Evolutionary conservation across 2,888 invertebrate species (phyloP).

Genomic region (Drosophila monieri): DNA sequence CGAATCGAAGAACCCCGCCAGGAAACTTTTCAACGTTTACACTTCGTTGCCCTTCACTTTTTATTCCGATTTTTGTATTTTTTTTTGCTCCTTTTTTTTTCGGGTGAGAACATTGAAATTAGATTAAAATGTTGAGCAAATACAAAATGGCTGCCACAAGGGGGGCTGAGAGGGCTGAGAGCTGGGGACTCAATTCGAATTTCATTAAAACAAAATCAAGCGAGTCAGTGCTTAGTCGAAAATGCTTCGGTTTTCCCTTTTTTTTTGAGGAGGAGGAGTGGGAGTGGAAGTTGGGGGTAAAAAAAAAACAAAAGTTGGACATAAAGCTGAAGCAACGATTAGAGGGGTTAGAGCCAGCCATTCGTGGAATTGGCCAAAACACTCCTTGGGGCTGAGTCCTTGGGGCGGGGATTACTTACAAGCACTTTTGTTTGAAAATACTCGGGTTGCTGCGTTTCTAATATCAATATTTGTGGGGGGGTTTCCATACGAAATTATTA

Average conservation of each 20-base stretch:
- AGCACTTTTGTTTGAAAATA: not conserved
- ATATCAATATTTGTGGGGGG: not conserved
- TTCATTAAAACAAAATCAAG: constrained; percentile 51
- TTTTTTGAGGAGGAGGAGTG: not conserved
- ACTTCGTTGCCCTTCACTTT: constrained; percentile 30
- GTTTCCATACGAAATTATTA: not conserved
- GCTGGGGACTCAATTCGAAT: constrained; percentile 45
- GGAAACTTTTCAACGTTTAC: constrained; percentile 32
- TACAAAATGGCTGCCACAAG: constrained; percentile 49
- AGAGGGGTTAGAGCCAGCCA: constrained; percentile 28
- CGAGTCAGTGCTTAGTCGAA: constrained; percentile 6
- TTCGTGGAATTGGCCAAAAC: constrained; percentile 29
- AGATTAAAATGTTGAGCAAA: constrained; percentile 54
- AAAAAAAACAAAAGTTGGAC: constrained; percentile 13
- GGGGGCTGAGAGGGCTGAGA: not conserved
- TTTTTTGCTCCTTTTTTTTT: constrained; percentile 2
- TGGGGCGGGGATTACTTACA: not conserved
- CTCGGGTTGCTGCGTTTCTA: not conserved
- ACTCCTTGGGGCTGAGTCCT: constrained; percentile 2
- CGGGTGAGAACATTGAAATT: constrained; percentile 51
- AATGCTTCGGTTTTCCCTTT: not conserved
- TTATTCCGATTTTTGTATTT: not conserved
- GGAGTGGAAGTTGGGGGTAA: not conserved
- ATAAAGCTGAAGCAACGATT: constrained; percentile 27
- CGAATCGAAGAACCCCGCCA: constrained; percentile 7